Conservation (phyloP, 2,797 vertebrate species). For the Poecilia picta region DNA sequence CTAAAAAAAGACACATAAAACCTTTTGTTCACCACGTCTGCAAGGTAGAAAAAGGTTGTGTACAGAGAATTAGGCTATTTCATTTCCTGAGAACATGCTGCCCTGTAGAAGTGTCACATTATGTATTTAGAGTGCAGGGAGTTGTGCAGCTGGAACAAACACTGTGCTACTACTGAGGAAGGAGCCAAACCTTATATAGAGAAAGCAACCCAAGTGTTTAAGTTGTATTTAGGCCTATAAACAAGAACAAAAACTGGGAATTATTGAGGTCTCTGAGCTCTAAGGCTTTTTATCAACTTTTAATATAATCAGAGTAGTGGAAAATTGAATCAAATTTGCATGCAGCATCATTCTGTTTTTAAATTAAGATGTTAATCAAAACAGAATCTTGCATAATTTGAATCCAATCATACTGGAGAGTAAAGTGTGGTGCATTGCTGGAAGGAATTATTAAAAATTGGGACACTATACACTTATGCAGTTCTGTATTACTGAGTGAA, state of each 20-base stretch:
- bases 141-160: conserved; percentile 44
- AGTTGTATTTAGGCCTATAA: conserved; percentile 21
- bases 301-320: conserved; percentile 27
- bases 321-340: conserved; percentile 37
- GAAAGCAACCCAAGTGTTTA: conserved; percentile 33
- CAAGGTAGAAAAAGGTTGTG: conserved; percentile 13
- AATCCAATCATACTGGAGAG: conserved; percentile 17
- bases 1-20: conserved; percentile 15
- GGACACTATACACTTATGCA: not conserved
- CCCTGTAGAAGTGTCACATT: conserved; percentile 15
- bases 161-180: conserved; percentile 32
- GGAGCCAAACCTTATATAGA: conserved; percentile 28
- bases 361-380: conserved; percentile 36
- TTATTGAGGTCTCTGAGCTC: conserved; percentile 20
- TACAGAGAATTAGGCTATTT: conserved; percentile 11
- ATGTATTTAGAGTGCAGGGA: conserved; percentile 43
- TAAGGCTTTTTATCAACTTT: conserved; percentile 14
- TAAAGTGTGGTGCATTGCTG: conserved; percentile 1
- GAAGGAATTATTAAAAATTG: conserved; percentile 1
- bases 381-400: conserved; percentile 21
- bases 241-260: conserved; percentile 2
- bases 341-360: conserved; percentile 6
- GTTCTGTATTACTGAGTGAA: not conserved
- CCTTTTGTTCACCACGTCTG: conserved; percentile 20
- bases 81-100: conserved; percentile 20